phyloP scores from a whole-genome alignment of 2,113 vertebrate species.

The Oryzias woworae region DNA sequence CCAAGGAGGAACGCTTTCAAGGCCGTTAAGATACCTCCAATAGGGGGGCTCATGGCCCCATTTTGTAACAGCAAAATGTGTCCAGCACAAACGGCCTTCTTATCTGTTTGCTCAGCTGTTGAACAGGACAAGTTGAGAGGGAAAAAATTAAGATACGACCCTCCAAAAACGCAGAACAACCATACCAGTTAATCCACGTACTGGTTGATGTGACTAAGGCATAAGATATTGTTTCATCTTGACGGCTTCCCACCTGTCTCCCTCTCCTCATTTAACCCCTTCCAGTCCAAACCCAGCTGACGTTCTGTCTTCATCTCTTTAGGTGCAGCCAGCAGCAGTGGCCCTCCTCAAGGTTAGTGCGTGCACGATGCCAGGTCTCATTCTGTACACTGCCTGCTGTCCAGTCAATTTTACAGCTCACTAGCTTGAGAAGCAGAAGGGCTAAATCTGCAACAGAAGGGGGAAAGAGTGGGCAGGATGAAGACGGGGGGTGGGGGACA shows the following conservation, averaged over 20 bases:
- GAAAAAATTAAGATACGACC: too few species aligned
- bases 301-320: constrained; percentile 73
- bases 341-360: constrained; percentile 80
- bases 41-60: too few species aligned
- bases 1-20: too few species aligned
- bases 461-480: constrained; percentile 25
- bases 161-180: too few species aligned
- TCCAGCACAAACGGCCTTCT: too few species aligned
- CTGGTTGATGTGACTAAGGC: too few species aligned
- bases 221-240: too few species aligned
- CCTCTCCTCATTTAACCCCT: constrained; percentile 48
- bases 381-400: constrained; percentile 75
- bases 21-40: too few species aligned
- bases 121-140: too few species aligned
- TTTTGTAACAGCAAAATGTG: too few species aligned
- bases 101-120: too few species aligned
- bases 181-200: too few species aligned
- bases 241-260: constrained; percentile 31
- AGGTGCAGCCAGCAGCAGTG: constrained; percentile 74
- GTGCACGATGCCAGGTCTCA: constrained; percentile 76
- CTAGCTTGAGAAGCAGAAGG: constrained; percentile 77
- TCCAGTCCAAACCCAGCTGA: constrained; percentile 65
- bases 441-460: constrained; percentile 68
- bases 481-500: constrained; percentile 25
- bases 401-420: constrained; percentile 82